Evolutionary conservation across 2,113 vertebrate genomes (phyloP), one percentile per base, ranked within the genome.

Genomic region (Myodes glareolus): DNA sequence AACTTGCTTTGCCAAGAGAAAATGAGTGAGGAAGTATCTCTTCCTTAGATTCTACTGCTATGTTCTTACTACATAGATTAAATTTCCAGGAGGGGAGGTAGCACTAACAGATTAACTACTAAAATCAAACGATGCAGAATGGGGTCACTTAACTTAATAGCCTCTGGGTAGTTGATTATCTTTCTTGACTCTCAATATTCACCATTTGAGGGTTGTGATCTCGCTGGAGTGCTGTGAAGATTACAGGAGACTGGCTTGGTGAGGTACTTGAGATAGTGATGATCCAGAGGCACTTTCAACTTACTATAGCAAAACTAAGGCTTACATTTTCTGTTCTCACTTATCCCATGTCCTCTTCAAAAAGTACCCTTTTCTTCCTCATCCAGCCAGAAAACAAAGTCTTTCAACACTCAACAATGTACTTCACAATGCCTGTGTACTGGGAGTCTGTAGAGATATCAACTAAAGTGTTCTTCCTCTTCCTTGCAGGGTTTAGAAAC

Each of bases 281-380:
- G 8, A 78, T 63, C 52, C 70, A 50, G 88, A 84, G 36, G 47
- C 27, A 75, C 5, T 55, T 85, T 4, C 21, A 70, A 23, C 17
- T 61, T 42, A 89, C 45, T 33, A 31, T 7, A 2, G 7, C 7
- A 33, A 42, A 81, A 86, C 3, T 11, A 45, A 65, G 70, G 63
- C 7, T 7, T 31, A 1, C 7, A 8, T 39, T 73, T 42, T 68
- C 52, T 58, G n/a, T 0, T 1, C 21, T 65, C 36, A 55, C 45
- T 61, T 3, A 13, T 36, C 23, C 52, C 1, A 3, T 21, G 27
- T 2, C 6, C 2, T 27, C 7, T 33, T 50, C 3, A 52, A n/a
- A 7, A 67, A 85, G 16, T 21, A 1, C 5, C 21, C 33, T 67
- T 85, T 50, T 50, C 47, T 16, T 19, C 11, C 50, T 67, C 67